A percentile compares a stretch with the other conserved stretches of the same genome.
These are phyloP conservation scores for Tor tambroides DNA, from an alignment of 2,113 vertebrate genomes.

Conservation along the genomic window DNA sequence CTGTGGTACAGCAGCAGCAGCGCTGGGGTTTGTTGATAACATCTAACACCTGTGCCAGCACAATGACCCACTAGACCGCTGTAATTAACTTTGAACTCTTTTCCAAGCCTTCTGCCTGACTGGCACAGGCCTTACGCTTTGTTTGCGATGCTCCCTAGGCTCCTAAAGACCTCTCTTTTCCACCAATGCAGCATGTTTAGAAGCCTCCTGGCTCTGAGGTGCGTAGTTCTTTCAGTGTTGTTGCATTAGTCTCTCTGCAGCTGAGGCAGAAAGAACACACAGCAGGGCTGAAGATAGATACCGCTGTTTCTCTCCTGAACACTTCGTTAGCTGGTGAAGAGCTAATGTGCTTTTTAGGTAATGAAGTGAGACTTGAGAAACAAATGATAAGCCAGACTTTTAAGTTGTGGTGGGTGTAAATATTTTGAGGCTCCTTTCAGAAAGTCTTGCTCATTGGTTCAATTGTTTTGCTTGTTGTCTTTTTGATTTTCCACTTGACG, in stretches of 20 bases:
- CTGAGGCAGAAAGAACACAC: background rate
- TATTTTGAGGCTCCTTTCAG: background rate
- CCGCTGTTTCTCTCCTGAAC: background rate
- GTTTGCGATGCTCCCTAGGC: background rate
- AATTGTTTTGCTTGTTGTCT: background rate
- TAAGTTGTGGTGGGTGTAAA: background rate
- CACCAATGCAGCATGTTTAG: constrained; percentile 21
- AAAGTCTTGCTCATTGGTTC: background rate
- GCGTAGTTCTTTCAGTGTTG: background rate
- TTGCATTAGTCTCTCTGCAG: background rate
- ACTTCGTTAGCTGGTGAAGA: background rate
- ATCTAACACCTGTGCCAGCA: constrained; percentile 49
- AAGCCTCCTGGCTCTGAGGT: background rate
- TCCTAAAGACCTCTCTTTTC: background rate
- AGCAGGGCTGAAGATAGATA: background rate
- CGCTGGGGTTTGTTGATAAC: constrained; percentile 23
- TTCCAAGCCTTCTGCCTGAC: background rate
- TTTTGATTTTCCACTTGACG: background rate
- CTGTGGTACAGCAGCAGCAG: background rate
- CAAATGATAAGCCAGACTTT: background rate
- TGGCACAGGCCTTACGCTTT: constrained; percentile 4
- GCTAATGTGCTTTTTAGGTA: too few species aligned
- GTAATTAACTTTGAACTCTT: constrained; percentile 38
- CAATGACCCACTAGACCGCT: background rate
- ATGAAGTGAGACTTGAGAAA: background rate